These are phyloP conservation scores for Synergus gifuensis DNA, from an alignment of 2,888 invertebrate species.

Conservation along the genomic window DNA sequence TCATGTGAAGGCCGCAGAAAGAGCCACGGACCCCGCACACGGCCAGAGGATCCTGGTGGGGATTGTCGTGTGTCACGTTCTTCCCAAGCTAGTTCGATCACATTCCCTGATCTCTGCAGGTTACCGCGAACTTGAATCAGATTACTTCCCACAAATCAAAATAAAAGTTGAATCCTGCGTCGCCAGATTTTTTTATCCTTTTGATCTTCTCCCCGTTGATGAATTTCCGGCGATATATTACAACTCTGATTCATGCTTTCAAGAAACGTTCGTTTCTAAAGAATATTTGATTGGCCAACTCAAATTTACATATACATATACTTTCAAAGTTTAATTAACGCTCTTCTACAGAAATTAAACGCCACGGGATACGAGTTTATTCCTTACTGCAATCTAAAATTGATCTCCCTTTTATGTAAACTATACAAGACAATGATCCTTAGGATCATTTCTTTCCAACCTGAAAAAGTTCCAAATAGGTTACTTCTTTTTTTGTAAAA, in stretches of 20 bases:
- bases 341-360: not conserved
- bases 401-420: not conserved
- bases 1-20: slow-evolving; percentile 36
- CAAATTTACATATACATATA: not conserved
- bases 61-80: slow-evolving; percentile 65
- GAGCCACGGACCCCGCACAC: slow-evolving; percentile 58
- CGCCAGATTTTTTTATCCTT: slow-evolving; percentile 13
- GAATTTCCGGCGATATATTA: slow-evolving; percentile 15
- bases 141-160: slow-evolving; percentile 45
- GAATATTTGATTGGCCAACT: not conserved
- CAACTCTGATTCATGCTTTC: not conserved
- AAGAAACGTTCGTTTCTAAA: not conserved
- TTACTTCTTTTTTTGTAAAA: too few relatives aligned
- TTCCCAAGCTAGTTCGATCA: slow-evolving; percentile 50
- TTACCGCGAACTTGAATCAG: slow-evolving; percentile 58
- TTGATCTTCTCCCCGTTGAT: not conserved
- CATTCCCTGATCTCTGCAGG: slow-evolving; percentile 62
- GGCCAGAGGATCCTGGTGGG: slow-evolving; percentile 55
- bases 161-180: slow-evolving; percentile 44
- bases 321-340: not conserved
- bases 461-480: too few relatives aligned
- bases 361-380: not conserved
- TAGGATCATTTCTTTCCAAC: too few relatives aligned
- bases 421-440: not conserved
- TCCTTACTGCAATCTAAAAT: not conserved